These are phyloP conservation scores for Phaetusa simplex DNA, from an alignment of 2,113 vertebrate species.

Conservation along the genomic window DNA sequence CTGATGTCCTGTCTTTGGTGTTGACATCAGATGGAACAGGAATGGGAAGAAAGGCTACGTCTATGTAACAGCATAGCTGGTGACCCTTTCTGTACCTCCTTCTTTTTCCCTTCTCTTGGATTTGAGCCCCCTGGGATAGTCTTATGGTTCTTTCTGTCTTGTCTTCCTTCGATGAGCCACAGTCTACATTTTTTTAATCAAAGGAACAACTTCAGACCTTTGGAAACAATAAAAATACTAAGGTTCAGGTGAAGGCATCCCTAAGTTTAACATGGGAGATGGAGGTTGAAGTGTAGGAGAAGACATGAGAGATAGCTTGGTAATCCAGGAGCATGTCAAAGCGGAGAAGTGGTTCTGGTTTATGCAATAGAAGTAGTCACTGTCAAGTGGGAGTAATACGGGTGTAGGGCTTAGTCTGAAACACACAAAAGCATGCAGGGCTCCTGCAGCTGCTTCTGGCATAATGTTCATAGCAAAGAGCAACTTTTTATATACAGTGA, in stretches of 20 bases:
- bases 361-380: not conserved
- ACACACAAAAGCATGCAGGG: not conserved
- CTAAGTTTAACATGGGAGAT: not conserved
- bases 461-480: not conserved
- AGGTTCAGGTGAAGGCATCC: not conserved
- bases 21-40: not conserved
- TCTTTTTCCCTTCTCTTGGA: not conserved
- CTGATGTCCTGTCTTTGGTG: not conserved
- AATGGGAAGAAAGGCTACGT: not conserved
- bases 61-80: not conserved
- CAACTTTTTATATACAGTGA: not conserved
- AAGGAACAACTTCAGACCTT: not conserved
- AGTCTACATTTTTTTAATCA: not conserved
- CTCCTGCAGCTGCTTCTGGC: not conserved
- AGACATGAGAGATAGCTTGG: not conserved
- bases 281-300: not conserved
- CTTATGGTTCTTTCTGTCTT: not conserved
- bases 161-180: not conserved
- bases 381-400: accelerated
- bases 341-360: not conserved
- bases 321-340: not conserved
- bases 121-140: not conserved
- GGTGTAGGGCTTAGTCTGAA: not conserved
- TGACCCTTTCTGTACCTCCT: not conserved
- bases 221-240: not conserved